Evolutionary conservation across 2,113 vertebrate species (phyloP).

Genomic region (Panurus biarmicus): DNA sequence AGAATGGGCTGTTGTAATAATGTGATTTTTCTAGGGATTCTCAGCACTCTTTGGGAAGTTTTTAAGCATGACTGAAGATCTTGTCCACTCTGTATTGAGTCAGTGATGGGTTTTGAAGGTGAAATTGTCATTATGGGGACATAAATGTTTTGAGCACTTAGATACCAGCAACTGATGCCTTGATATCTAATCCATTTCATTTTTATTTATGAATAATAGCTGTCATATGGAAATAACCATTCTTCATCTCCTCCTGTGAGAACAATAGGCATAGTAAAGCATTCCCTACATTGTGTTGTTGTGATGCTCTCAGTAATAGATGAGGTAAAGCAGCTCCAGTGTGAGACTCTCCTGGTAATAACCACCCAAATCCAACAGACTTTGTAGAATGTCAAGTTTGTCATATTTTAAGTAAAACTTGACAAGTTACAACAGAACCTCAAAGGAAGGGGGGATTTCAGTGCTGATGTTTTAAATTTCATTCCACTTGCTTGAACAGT

Average conservation of each 20-base stretch:
- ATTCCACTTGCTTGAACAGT: not conserved
- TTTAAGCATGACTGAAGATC: not conserved
- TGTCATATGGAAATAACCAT: not conserved
- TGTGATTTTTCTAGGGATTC: not conserved
- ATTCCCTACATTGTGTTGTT: not conserved
- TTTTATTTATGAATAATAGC: not conserved
- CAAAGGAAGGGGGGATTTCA: not conserved
- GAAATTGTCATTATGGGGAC: not conserved
- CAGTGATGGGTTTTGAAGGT: not conserved
- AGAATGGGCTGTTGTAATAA: not conserved
- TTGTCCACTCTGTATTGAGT: not conserved
- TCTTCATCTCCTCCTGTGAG: not conserved
- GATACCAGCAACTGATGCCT: not conserved
- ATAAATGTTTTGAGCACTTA: not conserved
- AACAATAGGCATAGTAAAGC: not conserved
- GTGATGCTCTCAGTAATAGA: not conserved
- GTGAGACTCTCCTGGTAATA: not conserved
- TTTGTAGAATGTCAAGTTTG: not conserved
- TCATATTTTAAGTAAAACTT: not conserved
- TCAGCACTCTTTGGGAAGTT: not conserved
- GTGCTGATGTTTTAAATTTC: not conserved
- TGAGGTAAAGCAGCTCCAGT: not conserved
- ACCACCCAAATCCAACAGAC: not conserved
- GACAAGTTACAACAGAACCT: not conserved
- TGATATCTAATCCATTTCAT: not conserved